Base-by-base conservation (phyloP, 2,113 vertebrate species). In the Clarias magur region DNA sequence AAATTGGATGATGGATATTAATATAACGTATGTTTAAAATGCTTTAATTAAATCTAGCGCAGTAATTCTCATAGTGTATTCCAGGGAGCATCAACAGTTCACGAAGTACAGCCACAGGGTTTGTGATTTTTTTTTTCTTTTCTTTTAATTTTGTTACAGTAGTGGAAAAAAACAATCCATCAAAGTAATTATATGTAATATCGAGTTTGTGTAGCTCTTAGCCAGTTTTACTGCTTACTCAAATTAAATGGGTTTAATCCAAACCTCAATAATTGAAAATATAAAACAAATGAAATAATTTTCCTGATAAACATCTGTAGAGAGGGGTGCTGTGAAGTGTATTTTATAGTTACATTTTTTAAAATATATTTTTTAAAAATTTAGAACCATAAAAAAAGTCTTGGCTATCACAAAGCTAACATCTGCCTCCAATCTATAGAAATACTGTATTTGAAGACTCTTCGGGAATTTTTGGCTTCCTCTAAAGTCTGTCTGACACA, bases 341-440 rank as follows among this genome's bases (percentile, higher is more conserved):
- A 34, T 70, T 70, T 70, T 70, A 70, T 2, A 70, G 72, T 75
- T 25, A 25, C 54, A 54, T 21, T 48, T 16, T 21, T 21, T 53
- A 42, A 42, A 4, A 34, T n/a, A n/a, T n/a, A n/a, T n/a, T n/a
- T n/a, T n/a, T n/a, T n/a, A 30, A 68, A 68, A n/a, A 1, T 30
- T 68, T 30, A 30, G 3, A 72, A 21, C 68, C 27, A 25, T 15
- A 2, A 54, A 79, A 79, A 79, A 59, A 17, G 15, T 30, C 54
- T 80, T 19, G 54, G 4, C 27, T 80, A 19, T 59, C 78, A 4
- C 0, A 59, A 25, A 19, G 54, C n/a, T 34, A 57, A 80, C 78
- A 80, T 80, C n/a, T 80, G 78, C 23, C 21, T 59, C 27, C n/a
- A 59, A 78, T 78, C 23, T 78, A n/a, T 56, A 78, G 4, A 56